phyloP scores from a whole-genome alignment of 2,113 vertebrate species.

The Mustela nigripes region DNA sequence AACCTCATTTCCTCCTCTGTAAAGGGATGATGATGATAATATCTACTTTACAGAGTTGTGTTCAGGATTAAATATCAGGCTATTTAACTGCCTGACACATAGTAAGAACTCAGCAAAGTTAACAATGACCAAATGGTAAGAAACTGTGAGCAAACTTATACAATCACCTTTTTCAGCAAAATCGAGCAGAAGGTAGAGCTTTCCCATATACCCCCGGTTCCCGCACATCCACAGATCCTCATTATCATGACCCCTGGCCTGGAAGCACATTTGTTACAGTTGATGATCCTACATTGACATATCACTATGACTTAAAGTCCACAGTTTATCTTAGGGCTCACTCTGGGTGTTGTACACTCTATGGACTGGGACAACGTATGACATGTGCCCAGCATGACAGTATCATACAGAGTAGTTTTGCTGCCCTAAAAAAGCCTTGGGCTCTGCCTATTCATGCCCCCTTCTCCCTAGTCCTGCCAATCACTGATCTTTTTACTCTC shows the following conservation, averaged over 20 bases:
- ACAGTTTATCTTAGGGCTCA: not conserved
- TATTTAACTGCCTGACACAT: not conserved
- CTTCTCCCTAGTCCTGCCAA: not conserved
- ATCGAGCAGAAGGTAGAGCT: not conserved
- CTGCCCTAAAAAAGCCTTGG: not conserved
- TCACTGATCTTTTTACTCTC: not conserved
- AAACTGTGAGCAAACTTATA: not conserved
- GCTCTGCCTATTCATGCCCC: not conserved
- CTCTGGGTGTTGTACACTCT: not conserved
- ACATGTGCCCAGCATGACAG: no score
- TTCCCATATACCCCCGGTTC: not conserved
- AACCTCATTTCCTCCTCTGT: constrained; percentile 35
- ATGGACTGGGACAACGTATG: not conserved
- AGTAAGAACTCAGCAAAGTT: not conserved
- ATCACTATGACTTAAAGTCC: not conserved
- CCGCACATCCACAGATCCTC: not conserved
- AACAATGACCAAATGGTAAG: not conserved
- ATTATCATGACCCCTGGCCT: not conserved
- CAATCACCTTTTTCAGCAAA: constrained; percentile 7
- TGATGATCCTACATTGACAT: not conserved
- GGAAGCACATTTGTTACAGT: not conserved
- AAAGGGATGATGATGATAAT: not conserved
- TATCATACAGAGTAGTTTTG: not conserved
- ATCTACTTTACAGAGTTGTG: not conserved
- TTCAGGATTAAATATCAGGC: constrained; percentile 18